Conservation (phyloP, 1,140 invertebrate species). For the Paraescarpia echinospica region DNA sequence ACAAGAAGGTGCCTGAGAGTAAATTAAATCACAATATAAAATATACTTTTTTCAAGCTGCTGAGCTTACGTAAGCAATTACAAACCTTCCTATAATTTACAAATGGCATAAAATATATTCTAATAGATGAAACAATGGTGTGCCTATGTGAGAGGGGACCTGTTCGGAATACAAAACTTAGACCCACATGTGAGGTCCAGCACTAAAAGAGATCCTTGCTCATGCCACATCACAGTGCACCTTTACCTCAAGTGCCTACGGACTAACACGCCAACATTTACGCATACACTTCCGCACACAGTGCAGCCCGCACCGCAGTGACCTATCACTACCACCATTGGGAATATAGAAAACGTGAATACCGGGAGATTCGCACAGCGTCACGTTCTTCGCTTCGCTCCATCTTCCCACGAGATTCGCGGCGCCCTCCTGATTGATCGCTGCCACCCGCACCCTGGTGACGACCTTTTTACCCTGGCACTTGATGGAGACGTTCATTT, state of each 20-base stretch:
- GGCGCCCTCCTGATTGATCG: neutral
- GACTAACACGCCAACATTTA: neutral
- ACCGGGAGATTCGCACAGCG: neutral
- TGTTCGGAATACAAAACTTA: neutral
- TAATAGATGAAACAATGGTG: neutral
- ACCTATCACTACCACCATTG: neutral
- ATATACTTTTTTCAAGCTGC: neutral
- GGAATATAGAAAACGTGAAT: neutral
- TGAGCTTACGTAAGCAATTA: neutral
- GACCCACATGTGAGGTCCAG: neutral
- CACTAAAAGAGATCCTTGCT: neutral
- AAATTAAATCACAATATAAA: neutral
- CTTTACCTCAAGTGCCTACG: neutral
- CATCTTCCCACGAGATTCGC: neutral
- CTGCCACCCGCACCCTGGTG: neutral
- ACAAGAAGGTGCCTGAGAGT: too few relatives aligned
- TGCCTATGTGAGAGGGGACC: too few relatives aligned
- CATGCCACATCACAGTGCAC: neutral
- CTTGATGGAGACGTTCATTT: neutral
- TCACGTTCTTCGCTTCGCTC: neutral
- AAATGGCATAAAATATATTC: neutral
- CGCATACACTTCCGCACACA: neutral
- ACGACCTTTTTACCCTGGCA: neutral
- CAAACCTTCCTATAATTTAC: neutral
- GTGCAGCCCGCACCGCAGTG: neutral